These are phyloP conservation scores for Orestias chungarensis DNA, from an alignment of 2,797 vertebrate genomes.

Conservation along the genomic window DNA sequence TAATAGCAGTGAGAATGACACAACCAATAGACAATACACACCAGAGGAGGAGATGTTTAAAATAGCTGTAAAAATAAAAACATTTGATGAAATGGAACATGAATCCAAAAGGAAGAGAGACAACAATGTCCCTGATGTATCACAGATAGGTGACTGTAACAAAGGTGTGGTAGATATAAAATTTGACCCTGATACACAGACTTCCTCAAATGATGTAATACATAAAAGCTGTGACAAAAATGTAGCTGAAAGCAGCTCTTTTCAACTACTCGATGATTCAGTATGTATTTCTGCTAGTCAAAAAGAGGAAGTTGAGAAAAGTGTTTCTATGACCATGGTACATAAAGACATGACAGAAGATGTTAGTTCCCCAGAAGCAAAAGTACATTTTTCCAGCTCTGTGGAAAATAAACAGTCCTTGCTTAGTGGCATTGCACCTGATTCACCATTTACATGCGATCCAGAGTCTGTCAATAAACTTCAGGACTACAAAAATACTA, in stretches of 20 bases:
- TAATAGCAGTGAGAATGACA: constrained; percentile 47
- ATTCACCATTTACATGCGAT: constrained; percentile 6
- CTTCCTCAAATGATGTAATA: constrained; percentile 75
- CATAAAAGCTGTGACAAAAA: constrained; percentile 66
- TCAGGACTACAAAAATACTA: neutral
- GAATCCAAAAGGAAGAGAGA: constrained; percentile 86
- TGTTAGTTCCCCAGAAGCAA: constrained; percentile 5
- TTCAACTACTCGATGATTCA: constrained; percentile 23
- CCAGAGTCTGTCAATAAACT: constrained; percentile 11
- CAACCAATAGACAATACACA: constrained; percentile 82
- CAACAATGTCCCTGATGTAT: constrained; percentile 39
- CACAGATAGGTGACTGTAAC: constrained; percentile 31
- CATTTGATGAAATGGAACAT: constrained; percentile 93
- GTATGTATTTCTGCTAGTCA: constrained; percentile 11
- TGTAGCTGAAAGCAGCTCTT: constrained; percentile 20
- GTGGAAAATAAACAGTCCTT: constrained; percentile 23
- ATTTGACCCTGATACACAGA: constrained; percentile 70
- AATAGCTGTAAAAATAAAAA: constrained; percentile 97
- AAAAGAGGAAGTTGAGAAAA: constrained; percentile 19
- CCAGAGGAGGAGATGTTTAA: constrained; percentile 99
- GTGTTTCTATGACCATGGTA: constrained; percentile 13
- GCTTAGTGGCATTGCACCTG: constrained; percentile 22
- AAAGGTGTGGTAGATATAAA: constrained; percentile 42
- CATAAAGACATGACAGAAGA: constrained; percentile 8
- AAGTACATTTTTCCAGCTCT: constrained; percentile 12